phyloP scores from a whole-genome alignment of 35 echinoderm and acorn worm species.

The Chiridota heheva region DNA sequence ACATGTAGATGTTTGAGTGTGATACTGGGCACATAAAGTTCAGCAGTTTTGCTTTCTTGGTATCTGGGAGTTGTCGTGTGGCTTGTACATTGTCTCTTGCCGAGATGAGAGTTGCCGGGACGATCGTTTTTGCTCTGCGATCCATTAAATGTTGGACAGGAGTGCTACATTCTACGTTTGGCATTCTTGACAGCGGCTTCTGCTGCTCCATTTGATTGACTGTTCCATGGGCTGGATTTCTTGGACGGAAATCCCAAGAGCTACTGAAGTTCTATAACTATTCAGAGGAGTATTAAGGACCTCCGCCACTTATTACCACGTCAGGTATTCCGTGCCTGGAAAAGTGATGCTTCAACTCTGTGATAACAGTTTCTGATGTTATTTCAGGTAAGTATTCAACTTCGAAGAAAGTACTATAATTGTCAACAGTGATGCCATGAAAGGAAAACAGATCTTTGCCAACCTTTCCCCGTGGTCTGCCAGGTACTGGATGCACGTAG shows the following conservation, averaged over 20 bases:
- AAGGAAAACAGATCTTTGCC: slow-evolving; percentile 3
- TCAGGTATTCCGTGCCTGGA: slow-evolving; percentile 18
- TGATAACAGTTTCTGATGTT: slow-evolving; percentile 8
- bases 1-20: no score
- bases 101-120: neutral
- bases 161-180: neutral
- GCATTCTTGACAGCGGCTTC: slow-evolving; percentile 4
- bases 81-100: neutral
- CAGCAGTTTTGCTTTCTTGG: neutral
- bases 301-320: neutral
- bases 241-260: neutral
- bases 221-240: neutral
- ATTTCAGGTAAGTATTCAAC: slow-evolving; percentile 14
- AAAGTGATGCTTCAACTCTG: slow-evolving; percentile 3
- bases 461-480: slow-evolving; percentile 24
- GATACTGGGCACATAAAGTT: neutral
- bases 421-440: slow-evolving; percentile 23
- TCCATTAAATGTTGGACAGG: neutral
- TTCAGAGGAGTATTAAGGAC: slow-evolving; percentile 9
- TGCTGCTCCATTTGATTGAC: slow-evolving; percentile 3
- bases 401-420: slow-evolving; percentile 51
- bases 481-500: neutral
- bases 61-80: neutral
- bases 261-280: neutral
- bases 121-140: neutral